phyloP scores from a whole-genome alignment of 2,888 invertebrate species.

The Galeruca laticollis region DNA sequence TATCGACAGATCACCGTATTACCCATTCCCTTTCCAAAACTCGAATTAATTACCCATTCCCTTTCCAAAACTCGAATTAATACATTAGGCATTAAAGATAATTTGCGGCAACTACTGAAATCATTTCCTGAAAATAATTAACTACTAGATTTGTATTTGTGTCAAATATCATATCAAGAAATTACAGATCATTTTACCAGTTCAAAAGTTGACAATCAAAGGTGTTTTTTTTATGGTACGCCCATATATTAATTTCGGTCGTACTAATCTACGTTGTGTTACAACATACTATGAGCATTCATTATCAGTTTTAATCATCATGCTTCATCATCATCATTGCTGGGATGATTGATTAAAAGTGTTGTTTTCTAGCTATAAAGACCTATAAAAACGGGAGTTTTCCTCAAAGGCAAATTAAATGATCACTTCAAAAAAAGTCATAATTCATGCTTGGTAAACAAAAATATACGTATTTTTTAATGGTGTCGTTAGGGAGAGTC shows the following conservation, averaged over 20 bases:
- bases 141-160: no score
- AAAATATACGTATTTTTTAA: slow-evolving; percentile 37
- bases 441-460: slow-evolving; percentile 44
- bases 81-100: no score
- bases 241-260: slow-evolving; percentile 13
- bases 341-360: slow-evolving; percentile 39
- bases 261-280: slow-evolving; percentile 6
- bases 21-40: no score
- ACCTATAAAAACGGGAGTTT: slow-evolving; percentile 34
- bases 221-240: not conserved
- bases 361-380: slow-evolving; percentile 32
- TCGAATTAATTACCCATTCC: no score
- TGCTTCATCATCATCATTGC: slow-evolving; percentile 15
- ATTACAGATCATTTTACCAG: no score
- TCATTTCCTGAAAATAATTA: no score
- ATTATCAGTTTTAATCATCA: slow-evolving; percentile 23
- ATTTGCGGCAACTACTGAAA: no score
- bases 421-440: slow-evolving; percentile 34
- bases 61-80: no score
- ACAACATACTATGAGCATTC: not conserved
- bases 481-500: slow-evolving; percentile 34
- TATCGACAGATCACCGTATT: no score
- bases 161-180: no score
- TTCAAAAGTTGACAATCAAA: not conserved
- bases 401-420: slow-evolving; percentile 39